Evolutionary conservation across 2,113 vertebrate species (phyloP).

Genomic region (Corythornis cristatus): DNA sequence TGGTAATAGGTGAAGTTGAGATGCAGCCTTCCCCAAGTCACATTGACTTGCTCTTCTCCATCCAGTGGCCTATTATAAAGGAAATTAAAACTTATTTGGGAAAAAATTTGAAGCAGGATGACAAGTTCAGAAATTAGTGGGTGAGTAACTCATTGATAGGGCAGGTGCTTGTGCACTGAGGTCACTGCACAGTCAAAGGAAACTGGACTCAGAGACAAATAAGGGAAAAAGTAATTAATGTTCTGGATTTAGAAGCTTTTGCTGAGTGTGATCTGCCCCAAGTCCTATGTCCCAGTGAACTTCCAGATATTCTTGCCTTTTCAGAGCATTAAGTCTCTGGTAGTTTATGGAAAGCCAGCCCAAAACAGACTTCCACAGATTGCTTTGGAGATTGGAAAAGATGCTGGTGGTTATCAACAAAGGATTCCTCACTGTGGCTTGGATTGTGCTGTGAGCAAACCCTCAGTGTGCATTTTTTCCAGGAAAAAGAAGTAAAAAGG

Average conservation of each 20-base stretch:
- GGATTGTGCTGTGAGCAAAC: not conserved
- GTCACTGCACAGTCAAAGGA: not conserved
- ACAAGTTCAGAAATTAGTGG: not conserved
- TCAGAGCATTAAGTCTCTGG: not conserved
- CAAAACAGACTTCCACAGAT: not conserved
- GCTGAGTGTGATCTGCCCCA: not conserved
- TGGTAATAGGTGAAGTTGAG: not conserved
- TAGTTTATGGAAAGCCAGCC: not conserved
- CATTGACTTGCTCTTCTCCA: not conserved
- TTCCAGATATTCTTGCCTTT: not conserved
- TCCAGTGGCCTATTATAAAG: not conserved
- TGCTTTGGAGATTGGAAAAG: not conserved
- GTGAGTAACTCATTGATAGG: not conserved
- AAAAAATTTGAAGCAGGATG: not conserved
- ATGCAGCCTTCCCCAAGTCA: not conserved
- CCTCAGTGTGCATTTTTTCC: not conserved
- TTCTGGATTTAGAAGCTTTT: not conserved
- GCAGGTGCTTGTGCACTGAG: accelerated
- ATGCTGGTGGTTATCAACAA: not conserved
- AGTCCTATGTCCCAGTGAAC: not conserved
- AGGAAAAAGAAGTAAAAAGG: not conserved
- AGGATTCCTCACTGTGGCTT: not conserved
- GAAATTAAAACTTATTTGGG: not conserved
- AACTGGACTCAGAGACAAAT: not conserved
- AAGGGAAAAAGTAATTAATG: not conserved